Base-by-base conservation (phyloP, 2,888 invertebrate species). In the Ischnura elegans region DNA sequence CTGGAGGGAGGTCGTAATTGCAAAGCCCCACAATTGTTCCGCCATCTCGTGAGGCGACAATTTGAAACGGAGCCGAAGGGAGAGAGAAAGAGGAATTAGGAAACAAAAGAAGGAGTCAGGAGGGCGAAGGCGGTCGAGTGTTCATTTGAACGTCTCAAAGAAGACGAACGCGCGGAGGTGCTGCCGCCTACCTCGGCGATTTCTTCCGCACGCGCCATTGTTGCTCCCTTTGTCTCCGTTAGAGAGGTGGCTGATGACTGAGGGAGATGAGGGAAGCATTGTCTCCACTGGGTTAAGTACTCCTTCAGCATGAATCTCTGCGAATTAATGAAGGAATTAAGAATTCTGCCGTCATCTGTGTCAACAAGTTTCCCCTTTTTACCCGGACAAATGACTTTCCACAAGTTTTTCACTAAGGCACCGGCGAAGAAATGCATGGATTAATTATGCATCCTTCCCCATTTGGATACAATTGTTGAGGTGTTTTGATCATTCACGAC, bases 61-160 rank as follows among this genome's bases (percentile, higher is more conserved):
- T 90, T 90, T 90, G 61, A 55, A 90, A 42, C 61, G 61, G 16
- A 55, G 13, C 61, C 43, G 90, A 43, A 19, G 13, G 16, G 90
- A 43, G n/a, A n/a, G n/a, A n/a, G n/a, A 42, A 66, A 55, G 90
- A 6, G 51, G 55, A 55, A 43, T 42, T 55, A 90, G 87, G 61
- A 90, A 43, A 90, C 90, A 90, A 90, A 90, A 61, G 90, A 90
- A 61, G 90, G 16, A 43, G 90, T 42, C 55, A 61, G n/a, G 61
- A 25, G 90, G 25, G 61, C 90, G 42, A 90, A 90, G 36, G 76
- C 90, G 90, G 90, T 42, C 43, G 90, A 90, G 61, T 55, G 61
- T 90, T 90, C 90, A 90, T 90, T 90, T 90, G 90, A 90, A 90
- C 90, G 90, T 90, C 90, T 90, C 90, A 90, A 90, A 90, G 90